Evolutionary conservation across 1,140 invertebrate genomes (phyloP), one percentile per base, ranked within the genome.

Genomic region (Drosophila parvula): DNA sequence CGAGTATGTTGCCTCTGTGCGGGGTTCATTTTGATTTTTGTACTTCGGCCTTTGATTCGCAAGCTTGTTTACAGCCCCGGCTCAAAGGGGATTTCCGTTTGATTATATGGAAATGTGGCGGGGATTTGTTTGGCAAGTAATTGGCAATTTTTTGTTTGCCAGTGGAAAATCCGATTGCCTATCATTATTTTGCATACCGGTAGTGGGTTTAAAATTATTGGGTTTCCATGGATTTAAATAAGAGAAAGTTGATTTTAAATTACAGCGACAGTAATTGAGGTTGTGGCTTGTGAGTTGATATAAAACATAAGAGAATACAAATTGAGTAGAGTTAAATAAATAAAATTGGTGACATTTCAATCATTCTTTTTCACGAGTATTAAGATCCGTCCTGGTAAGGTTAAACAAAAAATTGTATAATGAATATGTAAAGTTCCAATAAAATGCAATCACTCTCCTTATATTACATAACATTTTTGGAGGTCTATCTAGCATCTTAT

Each of bases 11-110:
- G 43, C 32, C 45, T 11, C 30, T 32, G 34, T 16, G 44, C 34
- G 16, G 50, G 16, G 14, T 47, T 16, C 22, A 51, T 48, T 56
- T 69, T 45, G 59, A 69, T 50, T 69, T 74, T 48, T 69, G 63
- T 59, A 78, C 56, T 78, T 68, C 51, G 45, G 44, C 59, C 82
- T 65, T 78, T 78, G 78, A 70, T 57, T 78, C 57, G 60, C 36
- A 27, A 22, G 55, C 50, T 32, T 77, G 70, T 84, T 79, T 67
- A 67, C 48, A 53, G 55, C 51, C 57, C 4, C 4, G 32, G 51
- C 53, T 61, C 53, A 69, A 69, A 63, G 48, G 44, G 59, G 53
- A 75, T 62, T 67, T 68, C 45, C 50, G 53, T 55, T 59, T 56
- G 62, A 60, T 45, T 67, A 74, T 36, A 74, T 34, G 43, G 22